These are phyloP conservation scores for Hydriomena furcata DNA, from an alignment of 2,888 invertebrate species.

Conservation along the genomic window DNA sequence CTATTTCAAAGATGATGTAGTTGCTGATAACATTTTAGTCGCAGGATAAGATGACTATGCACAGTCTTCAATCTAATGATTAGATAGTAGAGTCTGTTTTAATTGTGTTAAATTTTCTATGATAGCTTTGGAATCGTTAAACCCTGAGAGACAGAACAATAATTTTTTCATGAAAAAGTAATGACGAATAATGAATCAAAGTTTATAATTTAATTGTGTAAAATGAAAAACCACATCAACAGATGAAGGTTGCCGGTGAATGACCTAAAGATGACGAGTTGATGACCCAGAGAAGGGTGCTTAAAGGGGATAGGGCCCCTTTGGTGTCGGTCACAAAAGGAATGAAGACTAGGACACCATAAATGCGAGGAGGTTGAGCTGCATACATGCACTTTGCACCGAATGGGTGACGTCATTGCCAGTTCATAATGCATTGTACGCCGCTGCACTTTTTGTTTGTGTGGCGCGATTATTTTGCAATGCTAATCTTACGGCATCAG, in stretches of 20 bases:
- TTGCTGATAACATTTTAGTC: too few relatives aligned
- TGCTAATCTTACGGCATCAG: constrained; percentile 3
- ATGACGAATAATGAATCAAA: background rate
- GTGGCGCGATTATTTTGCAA: constrained; percentile 36
- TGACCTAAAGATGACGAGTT: constrained; percentile 63
- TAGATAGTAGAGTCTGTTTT: too few relatives aligned
- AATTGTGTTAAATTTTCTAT: too few relatives aligned
- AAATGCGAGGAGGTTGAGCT: constrained; percentile 70
- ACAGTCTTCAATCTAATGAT: too few relatives aligned
- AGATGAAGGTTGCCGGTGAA: constrained; percentile 58
- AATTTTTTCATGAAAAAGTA: too few relatives aligned
- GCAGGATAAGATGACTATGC: too few relatives aligned
- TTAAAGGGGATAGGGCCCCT: constrained; percentile 83
- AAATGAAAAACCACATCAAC: constrained; percentile 24
- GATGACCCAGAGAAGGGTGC: constrained; percentile 81
- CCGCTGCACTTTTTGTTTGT: constrained; percentile 62
- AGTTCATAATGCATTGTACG: constrained; percentile 74
- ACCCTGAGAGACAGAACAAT: too few relatives aligned
- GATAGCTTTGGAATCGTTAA: too few relatives aligned
- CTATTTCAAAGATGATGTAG: too few relatives aligned
- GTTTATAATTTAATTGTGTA: background rate
- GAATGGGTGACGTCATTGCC: constrained; percentile 74
- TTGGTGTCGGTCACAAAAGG: constrained; percentile 79
- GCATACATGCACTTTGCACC: constrained; percentile 83
- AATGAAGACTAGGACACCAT: constrained; percentile 77